These are phyloP conservation scores for Magallana nippona DNA, from an alignment of 2,888 invertebrate species.

Conservation along the genomic window DNA sequence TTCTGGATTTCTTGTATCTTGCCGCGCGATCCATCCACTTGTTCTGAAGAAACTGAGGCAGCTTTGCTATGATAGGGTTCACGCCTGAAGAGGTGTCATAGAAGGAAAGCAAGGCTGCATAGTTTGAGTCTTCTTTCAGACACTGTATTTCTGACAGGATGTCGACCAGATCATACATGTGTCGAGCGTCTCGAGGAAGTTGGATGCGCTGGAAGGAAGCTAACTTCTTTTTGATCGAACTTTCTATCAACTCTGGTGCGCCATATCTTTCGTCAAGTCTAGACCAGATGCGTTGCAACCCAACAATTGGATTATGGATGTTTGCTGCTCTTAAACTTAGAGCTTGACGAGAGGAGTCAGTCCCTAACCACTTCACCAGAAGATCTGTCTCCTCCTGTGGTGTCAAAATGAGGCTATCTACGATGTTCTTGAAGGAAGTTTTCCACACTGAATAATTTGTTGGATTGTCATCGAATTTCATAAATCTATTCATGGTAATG, in stretches of 20 bases:
- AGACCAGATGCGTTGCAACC: background rate
- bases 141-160: conserved; percentile 17
- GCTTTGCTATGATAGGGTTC: conserved; percentile 27
- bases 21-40: conserved; percentile 34
- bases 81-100: conserved; percentile 7
- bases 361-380: conserved; percentile 13
- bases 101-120: conserved; percentile 6
- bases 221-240: background rate
- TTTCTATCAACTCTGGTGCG: conserved; percentile 3
- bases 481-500: conserved; percentile 26
- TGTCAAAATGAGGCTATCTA: background rate
- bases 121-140: background rate
- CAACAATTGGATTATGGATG: background rate
- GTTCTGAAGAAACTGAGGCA: background rate
- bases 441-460: conserved; percentile 44
- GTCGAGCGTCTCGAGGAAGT: background rate
- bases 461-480: conserved; percentile 47
- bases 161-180: conserved; percentile 11
- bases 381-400: background rate
- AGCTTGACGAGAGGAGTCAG: conserved; percentile 15
- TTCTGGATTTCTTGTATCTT: conserved; percentile 2
- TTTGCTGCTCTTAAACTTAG: conserved; percentile 16
- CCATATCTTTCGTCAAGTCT: conserved; percentile 35
- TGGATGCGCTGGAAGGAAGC: background rate
- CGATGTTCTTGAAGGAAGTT: conserved; percentile 40